Conservation (phyloP, 2,113 vertebrate species). For the Aix galericulata region DNA sequence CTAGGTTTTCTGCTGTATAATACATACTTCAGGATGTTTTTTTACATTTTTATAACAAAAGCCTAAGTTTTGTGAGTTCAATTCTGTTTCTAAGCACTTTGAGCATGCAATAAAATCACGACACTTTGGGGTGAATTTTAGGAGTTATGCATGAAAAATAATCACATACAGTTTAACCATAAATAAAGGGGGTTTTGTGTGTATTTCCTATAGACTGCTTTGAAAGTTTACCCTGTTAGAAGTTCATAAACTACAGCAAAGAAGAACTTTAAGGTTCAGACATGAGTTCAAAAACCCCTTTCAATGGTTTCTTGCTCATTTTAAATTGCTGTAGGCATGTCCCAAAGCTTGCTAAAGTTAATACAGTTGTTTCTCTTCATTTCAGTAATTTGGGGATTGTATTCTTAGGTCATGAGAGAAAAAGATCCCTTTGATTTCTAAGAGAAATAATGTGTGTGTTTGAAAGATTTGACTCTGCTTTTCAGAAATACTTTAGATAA, state of each 20-base stretch:
- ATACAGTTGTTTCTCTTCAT: background rate
- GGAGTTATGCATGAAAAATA: slow-evolving; percentile 48
- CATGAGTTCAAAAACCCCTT: background rate
- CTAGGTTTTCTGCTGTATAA: slow-evolving; percentile 25
- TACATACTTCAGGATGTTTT: slow-evolving; percentile 3
- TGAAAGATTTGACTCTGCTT: background rate
- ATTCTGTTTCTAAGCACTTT: slow-evolving; percentile 30
- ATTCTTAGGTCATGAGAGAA: background rate
- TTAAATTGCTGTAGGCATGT: background rate
- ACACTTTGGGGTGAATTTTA: background rate
- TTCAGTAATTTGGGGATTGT: background rate
- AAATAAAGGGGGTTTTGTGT: background rate
- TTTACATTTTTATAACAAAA: slow-evolving; percentile 30
- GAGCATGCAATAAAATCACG: slow-evolving; percentile 28
- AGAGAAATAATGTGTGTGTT: background rate
- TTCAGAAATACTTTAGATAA: background rate
- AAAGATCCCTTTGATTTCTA: background rate
- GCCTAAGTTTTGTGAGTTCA: slow-evolving; percentile 4
- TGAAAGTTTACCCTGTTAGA: slow-evolving; percentile 18
- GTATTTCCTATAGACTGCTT: slow-evolving; percentile 14
- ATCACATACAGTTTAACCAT: background rate
- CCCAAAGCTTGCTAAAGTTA: background rate
- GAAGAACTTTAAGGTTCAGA: background rate
- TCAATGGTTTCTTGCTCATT: background rate
- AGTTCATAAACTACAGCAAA: background rate